Base-by-base conservation (phyloP, 1,140 invertebrate genomes). In the Bicyclus anynana region DNA sequence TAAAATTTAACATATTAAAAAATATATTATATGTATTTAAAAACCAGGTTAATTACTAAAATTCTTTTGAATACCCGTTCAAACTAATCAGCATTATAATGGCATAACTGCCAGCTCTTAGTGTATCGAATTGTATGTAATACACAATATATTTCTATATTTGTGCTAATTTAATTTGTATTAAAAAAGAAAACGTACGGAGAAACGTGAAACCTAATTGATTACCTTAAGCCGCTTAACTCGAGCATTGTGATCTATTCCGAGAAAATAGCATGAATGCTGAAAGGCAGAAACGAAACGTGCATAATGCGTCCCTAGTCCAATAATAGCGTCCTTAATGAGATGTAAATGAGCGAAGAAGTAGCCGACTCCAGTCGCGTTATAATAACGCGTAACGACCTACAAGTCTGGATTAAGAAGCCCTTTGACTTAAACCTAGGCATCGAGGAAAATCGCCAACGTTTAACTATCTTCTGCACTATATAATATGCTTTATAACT, bases 371-470 rank as follows among this genome's bases (percentile, higher is more conserved):
- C 73, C 62, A 66, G 59, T 66, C 80, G 81, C 72, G 84, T 86
- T 87, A 87, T 87, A 86, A 87, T 87, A 86, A 87, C 84, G 80
- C 84, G 84, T 86, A 87, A 87, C 84, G 84, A 87, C 84, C 84
- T 84, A 86, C 84, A 82, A 84, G 77, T 76, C 81, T 76, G 83
- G 83, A 87, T 87, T 87, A 87, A 86, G 84, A 87, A 87, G 84
- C 84, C 84, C 78, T 84, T 85, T 85, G 81, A 85, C 78, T 86
- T 82, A 81, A 79, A 84, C 78, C 76, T 84, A 74, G 68, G 64
- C 74, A 74, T 66, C 68, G 69, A 59, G 63, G 70, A 67, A 75
- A 78, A 66, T 79, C 66, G 68, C 74, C 78, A 62, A 71, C 69
- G 65, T 58, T 61, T 40, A 38, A 47, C 17, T 33, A 2, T 16